These are phyloP conservation scores for Scaptomyza flava DNA, from an alignment of 2,888 invertebrate species.

Conservation along the genomic window DNA sequence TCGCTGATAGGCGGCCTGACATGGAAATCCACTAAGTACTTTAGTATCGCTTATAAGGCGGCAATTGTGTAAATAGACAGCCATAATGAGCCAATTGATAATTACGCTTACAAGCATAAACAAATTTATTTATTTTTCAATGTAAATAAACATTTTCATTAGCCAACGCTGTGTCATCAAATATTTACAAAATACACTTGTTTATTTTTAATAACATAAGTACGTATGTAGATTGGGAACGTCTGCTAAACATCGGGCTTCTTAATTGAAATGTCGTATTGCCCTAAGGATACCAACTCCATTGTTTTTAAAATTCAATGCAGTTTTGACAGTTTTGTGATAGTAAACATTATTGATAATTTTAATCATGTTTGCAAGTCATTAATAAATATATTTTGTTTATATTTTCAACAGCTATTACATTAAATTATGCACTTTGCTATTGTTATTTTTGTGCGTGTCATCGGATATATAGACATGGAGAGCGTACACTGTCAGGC, in stretches of 20 bases:
- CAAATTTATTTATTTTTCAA: not conserved
- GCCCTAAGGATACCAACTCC: too few species aligned
- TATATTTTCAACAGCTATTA: not conserved
- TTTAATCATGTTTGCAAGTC: not conserved
- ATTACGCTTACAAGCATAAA: conserved; percentile 43
- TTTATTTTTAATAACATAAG: not conserved
- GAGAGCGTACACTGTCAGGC: conserved; percentile 40
- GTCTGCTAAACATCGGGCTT: too few species aligned
- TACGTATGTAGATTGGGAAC: not conserved
- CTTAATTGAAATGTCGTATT: too few species aligned
- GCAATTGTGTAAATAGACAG: conserved; percentile 60
- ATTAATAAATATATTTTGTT: not conserved
- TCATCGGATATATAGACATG: conserved; percentile 22
- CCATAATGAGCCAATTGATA: conserved; percentile 60
- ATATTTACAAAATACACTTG: not conserved
- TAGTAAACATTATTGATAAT: not conserved
- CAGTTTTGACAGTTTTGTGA: not conserved
- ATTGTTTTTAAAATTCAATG: too few species aligned
- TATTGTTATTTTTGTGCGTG: conserved; percentile 35
- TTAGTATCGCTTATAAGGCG: conserved; percentile 37
- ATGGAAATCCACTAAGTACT: not conserved
- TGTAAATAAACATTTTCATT: conserved; percentile 36
- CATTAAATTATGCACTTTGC: not conserved
- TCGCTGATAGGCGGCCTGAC: conserved; percentile 10
- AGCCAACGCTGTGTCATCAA: conserved; percentile 16